phyloP scores from a whole-genome alignment of 2,888 invertebrate species.

The Busseola fusca region DNA sequence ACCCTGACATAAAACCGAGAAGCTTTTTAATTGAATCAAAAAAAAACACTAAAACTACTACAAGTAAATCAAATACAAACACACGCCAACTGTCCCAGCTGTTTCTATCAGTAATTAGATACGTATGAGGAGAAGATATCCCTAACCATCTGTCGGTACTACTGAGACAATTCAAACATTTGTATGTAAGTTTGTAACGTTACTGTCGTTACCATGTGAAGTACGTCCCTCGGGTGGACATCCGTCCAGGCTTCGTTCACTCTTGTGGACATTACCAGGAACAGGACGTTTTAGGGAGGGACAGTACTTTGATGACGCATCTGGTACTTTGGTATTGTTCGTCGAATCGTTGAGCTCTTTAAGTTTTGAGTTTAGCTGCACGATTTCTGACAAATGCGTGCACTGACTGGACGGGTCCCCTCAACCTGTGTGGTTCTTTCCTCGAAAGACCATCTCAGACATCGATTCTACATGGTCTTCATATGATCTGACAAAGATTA shows the following conservation, averaged over 20 bases:
- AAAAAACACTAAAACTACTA: neutral
- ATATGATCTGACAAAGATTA: too few relatives aligned
- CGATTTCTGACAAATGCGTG: too few relatives aligned
- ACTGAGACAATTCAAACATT: slow-evolving; percentile 45
- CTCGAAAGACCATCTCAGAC: too few relatives aligned
- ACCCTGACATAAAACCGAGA: neutral
- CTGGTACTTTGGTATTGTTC: too few relatives aligned
- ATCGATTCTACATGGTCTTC: too few relatives aligned
- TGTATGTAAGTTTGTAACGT: slow-evolving; percentile 13
- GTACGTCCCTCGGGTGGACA: slow-evolving; percentile 28
- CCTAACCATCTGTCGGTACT: slow-evolving; percentile 54
- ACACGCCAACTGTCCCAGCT: slow-evolving; percentile 46
- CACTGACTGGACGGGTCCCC: too few relatives aligned
- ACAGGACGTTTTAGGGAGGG: neutral
- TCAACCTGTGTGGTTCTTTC: too few relatives aligned
- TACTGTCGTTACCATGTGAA: neutral
- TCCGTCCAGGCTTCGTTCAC: neutral
- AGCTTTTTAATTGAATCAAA: slow-evolving; percentile 7
- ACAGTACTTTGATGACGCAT: neutral
- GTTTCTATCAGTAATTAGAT: slow-evolving; percentile 59
- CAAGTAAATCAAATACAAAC: slow-evolving; percentile 15
- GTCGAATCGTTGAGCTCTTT: too few relatives aligned
- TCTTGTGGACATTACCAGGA: neutral
- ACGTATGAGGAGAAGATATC: slow-evolving; percentile 48
- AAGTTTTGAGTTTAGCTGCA: too few relatives aligned